These are phyloP conservation scores for Drosophila mauritiana DNA, from an alignment of 1,140 invertebrate genomes.

Conservation along the genomic window DNA sequence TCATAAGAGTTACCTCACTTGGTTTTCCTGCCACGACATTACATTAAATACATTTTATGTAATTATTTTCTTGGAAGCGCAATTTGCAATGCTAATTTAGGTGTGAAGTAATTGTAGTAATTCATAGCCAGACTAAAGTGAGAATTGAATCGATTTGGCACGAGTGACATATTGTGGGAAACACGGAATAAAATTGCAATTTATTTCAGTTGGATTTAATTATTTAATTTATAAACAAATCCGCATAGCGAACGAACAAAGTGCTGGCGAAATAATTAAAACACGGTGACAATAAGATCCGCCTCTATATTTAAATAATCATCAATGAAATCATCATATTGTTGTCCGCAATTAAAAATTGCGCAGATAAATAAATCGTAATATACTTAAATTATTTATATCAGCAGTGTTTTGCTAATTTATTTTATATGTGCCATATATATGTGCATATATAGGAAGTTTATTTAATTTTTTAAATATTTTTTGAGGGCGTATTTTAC, in stretches of 20 bases:
- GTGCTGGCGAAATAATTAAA: background rate
- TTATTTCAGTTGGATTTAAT: constrained; percentile 7
- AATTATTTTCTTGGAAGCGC: background rate
- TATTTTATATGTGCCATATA: too few relatives aligned
- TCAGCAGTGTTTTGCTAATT: background rate
- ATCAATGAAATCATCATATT: background rate
- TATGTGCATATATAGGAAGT: too few relatives aligned
- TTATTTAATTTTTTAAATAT: too few relatives aligned
- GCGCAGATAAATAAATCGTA: too few relatives aligned
- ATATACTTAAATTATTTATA: too few relatives aligned
- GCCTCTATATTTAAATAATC: background rate
- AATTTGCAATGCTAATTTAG: constrained; percentile 9
- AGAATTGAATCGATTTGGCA: background rate
- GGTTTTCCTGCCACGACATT: background rate
- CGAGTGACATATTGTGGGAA: background rate
- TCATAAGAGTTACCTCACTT: background rate
- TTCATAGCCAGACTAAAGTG: background rate
- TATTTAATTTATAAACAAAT: constrained; percentile 10
- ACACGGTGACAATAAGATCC: background rate
- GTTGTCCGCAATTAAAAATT: background rate
- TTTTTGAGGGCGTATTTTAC: too few relatives aligned
- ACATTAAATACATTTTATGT: background rate
- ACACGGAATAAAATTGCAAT: background rate
- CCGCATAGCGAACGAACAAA: constrained; percentile 8
- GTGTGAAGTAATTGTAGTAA: background rate